These are phyloP conservation scores for Zaprionus ghesquierei DNA, from an alignment of 1,140 invertebrate genomes.

Conservation along the genomic window DNA sequence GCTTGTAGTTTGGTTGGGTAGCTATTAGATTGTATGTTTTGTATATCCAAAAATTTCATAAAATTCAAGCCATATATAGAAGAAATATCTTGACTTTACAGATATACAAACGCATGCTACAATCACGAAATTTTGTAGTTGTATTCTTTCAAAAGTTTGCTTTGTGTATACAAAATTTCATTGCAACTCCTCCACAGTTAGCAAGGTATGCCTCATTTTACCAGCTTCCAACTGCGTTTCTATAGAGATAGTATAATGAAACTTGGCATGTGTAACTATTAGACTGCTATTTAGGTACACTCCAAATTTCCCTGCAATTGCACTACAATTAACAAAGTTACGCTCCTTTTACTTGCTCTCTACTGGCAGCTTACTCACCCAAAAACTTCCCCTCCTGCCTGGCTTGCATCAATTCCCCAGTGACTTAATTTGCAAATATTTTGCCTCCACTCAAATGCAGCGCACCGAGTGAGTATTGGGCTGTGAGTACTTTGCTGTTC, in stretches of 20 bases:
- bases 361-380: neutral
- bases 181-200: no score
- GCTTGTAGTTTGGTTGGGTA: neutral
- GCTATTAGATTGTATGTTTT: neutral
- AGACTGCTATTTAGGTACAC: neutral
- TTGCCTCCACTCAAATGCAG: slow-evolving; percentile 49
- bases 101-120: neutral
- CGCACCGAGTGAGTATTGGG: neutral
- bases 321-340: neutral
- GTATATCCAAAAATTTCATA: neutral
- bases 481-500: neutral
- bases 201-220: no score
- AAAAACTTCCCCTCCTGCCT: slow-evolving; percentile 3
- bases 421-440: slow-evolving; percentile 76
- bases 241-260: neutral
- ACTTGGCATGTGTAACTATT: neutral
- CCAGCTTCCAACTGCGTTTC: neutral
- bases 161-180: no score
- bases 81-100: neutral
- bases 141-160: no score
- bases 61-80: neutral
- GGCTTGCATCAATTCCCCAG: slow-evolving; percentile 40
- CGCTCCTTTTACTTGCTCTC: neutral
- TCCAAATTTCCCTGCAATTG: neutral
- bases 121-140: neutral